Conservation (phyloP, 2,113 vertebrate species). For the Cairina moschata region DNA sequence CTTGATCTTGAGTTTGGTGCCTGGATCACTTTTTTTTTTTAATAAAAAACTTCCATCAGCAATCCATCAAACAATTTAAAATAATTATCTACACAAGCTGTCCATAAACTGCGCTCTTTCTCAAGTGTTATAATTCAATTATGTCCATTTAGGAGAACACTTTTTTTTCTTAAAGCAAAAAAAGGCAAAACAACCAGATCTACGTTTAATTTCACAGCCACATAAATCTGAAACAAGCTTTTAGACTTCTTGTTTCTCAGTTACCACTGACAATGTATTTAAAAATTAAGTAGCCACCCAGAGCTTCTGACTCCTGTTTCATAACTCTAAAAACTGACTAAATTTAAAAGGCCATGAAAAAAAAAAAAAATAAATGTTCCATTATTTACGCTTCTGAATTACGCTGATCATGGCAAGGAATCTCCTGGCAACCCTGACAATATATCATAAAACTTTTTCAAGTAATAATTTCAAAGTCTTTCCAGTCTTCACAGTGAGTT, state of each 20-base stretch:
- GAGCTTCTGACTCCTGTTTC: slow-evolving; percentile 38
- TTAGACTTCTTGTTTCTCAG: background rate
- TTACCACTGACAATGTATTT: background rate
- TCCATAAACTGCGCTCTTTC: background rate
- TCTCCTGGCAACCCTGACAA: background rate
- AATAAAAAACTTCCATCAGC: background rate
- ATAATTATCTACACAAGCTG: background rate
- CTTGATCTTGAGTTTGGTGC: background rate
- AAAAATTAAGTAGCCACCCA: slow-evolving; percentile 33
- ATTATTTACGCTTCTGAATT: slow-evolving; percentile 37
- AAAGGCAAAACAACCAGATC: background rate
- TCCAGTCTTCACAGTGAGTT: slow-evolving; percentile 40
- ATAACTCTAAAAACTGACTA: background rate
- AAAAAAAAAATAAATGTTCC: slow-evolving; percentile 55
- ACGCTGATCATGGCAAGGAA: background rate
- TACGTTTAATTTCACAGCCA: slow-evolving; percentile 15
- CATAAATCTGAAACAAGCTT: background rate
- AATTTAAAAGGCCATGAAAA: slow-evolving; percentile 21
- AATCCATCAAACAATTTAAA: slow-evolving; percentile 8
- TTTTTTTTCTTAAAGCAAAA: background rate
- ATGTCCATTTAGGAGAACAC: background rate
- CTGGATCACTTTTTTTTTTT: background rate
- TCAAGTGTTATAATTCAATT: slow-evolving; percentile 8
- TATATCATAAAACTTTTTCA: background rate
- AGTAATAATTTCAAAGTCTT: slow-evolving; percentile 30